Percentiles rank a stretch among this genome's conserved stretches.
Conservation (phyloP, 1,140 invertebrate species). For the Caenorhabditis elegans region WBcel235 BX284606.5:3615501-3616000, state of each 20-base stretch:
- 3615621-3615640: conserved; percentile 35
- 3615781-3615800: conserved; percentile 53
- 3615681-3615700: conserved; percentile 49
- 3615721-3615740: not conserved
- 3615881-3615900: not conserved
- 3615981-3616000: conserved; percentile 49
- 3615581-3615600: conserved; percentile 44
- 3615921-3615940: conserved; percentile 50
- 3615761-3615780: conserved; percentile 57
- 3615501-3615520: not conserved
- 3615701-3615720: conserved; percentile 31
- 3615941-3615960: conserved; percentile 55
- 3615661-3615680: conserved; percentile 4
- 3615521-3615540: conserved; percentile 48
- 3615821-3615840: conserved; percentile 58
- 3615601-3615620: conserved; percentile 52
- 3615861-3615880: conserved; percentile 45
- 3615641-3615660: conserved; percentile 40
- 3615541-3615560: conserved; percentile 54
- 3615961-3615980: conserved; percentile 38
- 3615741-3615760: conserved; percentile 50
- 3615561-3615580: conserved; percentile 59
- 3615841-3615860: conserved; percentile 58
- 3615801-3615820: conserved; percentile 51
- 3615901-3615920: conserved; percentile 37